Evolutionary conservation across 1,140 invertebrate species (phyloP), one percentile per base, ranked within the genome.

Genomic region (Heliconius hermathena): DNA sequence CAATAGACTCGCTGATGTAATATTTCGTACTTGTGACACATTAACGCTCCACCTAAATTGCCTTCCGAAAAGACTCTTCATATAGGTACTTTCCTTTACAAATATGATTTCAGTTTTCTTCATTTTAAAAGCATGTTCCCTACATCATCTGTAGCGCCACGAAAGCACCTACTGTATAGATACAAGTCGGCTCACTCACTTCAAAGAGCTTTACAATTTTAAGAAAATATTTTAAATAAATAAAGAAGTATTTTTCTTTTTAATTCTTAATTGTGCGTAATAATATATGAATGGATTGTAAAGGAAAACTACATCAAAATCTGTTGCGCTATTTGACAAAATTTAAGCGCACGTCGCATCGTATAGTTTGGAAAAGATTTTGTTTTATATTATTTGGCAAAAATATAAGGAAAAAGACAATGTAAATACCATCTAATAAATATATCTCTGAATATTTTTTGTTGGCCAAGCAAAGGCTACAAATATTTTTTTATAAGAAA

Each of bases 161-260:
- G 76, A 74, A 18, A 22, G 46, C 54, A n/a, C 70, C 41, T 41
- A 41, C 41, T 72, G 29, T 77, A 77, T 78, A 77, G 82, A 90
- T 87, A 90, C 82, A 88, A 88, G 88, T 89, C 85, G 81, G 88
- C 90, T 92, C 88, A 66, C 22, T 29, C 60, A 29, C n/a, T 66
- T 66, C 22, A 66, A 66, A 66, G 60, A 13, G 60, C n/a, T n/a
- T 60, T 60, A 60, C 57, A 60, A 60, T 60, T 60, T 60, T n/a
- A 54, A 54, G 20, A 54, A 54, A 54, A n/a, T 54, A n/a, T 57
- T 57, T 22, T 8, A 9, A 57, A 22, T 57, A n/a, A 22, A 57
- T 22, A 57, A 57, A 8, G 16, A 52, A 8, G 16, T 52, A 52
- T 8, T 22, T 57, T 57, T 9, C 54, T n/a, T 22, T 57, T 57